Evolutionary conservation across 2,113 vertebrate genomes (phyloP).

Genomic region (Elephantulus edwardii): DNA sequence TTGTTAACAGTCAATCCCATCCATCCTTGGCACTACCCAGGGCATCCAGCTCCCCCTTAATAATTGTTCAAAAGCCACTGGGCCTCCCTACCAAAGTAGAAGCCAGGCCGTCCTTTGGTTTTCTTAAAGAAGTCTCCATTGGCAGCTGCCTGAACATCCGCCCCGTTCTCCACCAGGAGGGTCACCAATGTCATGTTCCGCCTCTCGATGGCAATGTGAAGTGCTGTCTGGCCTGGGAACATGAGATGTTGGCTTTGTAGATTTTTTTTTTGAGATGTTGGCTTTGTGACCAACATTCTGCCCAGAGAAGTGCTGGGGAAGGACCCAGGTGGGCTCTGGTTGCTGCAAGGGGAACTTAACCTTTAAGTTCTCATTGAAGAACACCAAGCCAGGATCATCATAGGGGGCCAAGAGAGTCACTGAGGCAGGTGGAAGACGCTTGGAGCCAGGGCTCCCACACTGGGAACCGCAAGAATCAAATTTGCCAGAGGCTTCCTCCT

Average conservation of each 20-base stretch:
- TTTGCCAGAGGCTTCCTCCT: too few species aligned
- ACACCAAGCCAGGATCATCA: background rate
- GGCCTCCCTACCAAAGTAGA: constrained; percentile 94
- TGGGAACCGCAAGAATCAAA: background rate
- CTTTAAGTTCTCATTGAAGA: background rate
- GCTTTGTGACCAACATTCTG: background rate
- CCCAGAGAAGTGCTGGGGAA: background rate
- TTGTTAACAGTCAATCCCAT: background rate
- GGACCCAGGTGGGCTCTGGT: background rate
- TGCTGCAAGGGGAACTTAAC: background rate
- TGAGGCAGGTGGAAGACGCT: background rate
- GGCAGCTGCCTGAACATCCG: constrained; percentile 92
- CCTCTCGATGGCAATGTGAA: constrained; percentile 96
- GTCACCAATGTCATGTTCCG: constrained; percentile 89
- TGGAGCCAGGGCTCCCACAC: background rate
- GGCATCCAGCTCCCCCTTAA: background rate
- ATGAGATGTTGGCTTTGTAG: background rate
- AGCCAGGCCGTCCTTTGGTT: constrained; percentile 88
- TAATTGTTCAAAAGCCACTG: background rate
- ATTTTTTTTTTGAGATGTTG: background rate
- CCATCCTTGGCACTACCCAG: background rate
- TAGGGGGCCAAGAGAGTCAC: background rate
- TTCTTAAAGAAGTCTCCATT: constrained; percentile 95
- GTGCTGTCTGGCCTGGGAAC: constrained; percentile 92
- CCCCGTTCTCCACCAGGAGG: constrained; percentile 92